Percentiles rank a stretch among this genome's conserved stretches.
phyloP scores from a whole-genome alignment of 2,797 vertebrate species.

The Tolypeutes matacus region DNA sequence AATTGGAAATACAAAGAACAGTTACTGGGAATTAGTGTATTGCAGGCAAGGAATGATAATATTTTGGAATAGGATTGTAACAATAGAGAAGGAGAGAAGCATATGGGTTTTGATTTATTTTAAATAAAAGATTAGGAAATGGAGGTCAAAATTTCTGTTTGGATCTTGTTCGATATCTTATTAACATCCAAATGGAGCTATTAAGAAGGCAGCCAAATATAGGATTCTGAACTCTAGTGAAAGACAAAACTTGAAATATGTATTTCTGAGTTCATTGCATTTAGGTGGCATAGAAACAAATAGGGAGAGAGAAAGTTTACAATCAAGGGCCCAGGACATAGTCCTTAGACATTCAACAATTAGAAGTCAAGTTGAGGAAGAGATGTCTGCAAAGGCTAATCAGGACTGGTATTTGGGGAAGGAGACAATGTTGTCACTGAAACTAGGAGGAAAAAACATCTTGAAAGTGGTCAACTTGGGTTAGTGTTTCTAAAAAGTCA shows the following conservation, averaged over 20 bases:
- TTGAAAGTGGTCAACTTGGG: too few relatives aligned
- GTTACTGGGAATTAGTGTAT: not conserved
- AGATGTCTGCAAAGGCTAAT: too few relatives aligned
- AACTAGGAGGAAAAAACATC: too few relatives aligned
- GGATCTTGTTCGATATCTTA: not conserved
- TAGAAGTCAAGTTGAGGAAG: too few relatives aligned
- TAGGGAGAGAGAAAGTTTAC: too few relatives aligned
- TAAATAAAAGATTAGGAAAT: not conserved
- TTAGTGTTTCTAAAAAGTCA: too few relatives aligned
- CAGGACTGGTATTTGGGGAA: too few relatives aligned
- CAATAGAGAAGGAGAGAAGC: not conserved
- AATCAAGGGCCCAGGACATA: too few relatives aligned
- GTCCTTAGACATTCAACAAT: too few relatives aligned
- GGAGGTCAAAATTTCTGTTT: not conserved
- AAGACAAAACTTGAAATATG: not conserved
- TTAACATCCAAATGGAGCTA: not conserved
- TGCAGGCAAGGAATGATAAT: not conserved
- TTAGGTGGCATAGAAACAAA: too few relatives aligned
- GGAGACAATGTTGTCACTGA: too few relatives aligned
- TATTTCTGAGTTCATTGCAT: too few relatives aligned
- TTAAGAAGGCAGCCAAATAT: not conserved
- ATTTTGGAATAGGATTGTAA: not conserved
- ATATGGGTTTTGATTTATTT: not conserved
- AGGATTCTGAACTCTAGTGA: not conserved
- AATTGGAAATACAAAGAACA: not conserved